Base-by-base conservation (phyloP, 2,113 vertebrate species). In the Cromileptes altivelis region DNA sequence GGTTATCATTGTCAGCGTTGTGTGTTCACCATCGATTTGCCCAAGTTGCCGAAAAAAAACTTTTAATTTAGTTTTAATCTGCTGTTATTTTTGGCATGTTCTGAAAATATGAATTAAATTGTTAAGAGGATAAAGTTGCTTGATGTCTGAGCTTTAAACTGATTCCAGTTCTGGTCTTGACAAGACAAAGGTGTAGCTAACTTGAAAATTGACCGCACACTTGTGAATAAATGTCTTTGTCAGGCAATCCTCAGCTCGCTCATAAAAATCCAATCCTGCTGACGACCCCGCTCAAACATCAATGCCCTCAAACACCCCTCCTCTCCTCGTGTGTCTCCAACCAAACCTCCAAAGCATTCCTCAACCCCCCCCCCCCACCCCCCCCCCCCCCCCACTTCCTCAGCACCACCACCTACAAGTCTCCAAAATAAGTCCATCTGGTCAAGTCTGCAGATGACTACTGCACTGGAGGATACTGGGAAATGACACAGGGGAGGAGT, bases 371-470 rank as follows among this genome's bases (percentile, higher is more conserved):
- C 67, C 62, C 70, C 78, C 33, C 27, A n/a, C n/a, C 65, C 50
- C 61, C 68, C 45, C 6, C 25, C 67, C 62, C 70, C 78, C 33
- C 27, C 45, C 53, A 27, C 78, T 33, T 45, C 72, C 67, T 49
- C 73, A 25, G 18, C 72, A 77, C 65, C 81, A 78, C 53, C 21
- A 64, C 37, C 42, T 72, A 50, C 2, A 21, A 76, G 47, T 61
- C 73, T 74, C 81, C 69, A 79, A 88, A 91, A 84, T 60, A 61
- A 85, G 61, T 76, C 65, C 73, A 88, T 92, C 88, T 91, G 89
- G 81, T 88, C 86, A 82, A 68, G 55, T 53, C 84, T 75, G 81
- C 68, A 65, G 56, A 85, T 81, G 86, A 81, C 74, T 85, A 71
- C 42, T 73, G 37, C 83, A 61, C 23, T 23, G 64, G 67, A 85